Evolutionary conservation across 2,797 vertebrate genomes (phyloP).

Genomic region (Aplochiton taeniatus): DNA sequence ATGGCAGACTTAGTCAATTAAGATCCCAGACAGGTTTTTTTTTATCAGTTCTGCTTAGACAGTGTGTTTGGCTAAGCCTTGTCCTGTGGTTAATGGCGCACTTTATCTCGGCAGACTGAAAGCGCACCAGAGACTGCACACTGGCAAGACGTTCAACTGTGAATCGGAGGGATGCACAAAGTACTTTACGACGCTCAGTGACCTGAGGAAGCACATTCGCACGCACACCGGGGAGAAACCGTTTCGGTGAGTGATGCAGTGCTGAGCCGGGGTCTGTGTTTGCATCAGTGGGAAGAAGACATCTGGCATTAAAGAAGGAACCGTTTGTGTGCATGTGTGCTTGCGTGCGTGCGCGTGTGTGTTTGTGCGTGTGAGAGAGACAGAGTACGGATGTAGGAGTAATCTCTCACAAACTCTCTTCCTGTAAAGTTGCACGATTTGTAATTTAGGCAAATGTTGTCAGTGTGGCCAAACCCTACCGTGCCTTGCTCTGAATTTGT

Average conservation of each 20-base stretch:
- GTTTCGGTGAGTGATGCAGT: slow-evolving; percentile 83
- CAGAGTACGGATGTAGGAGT: too few species aligned
- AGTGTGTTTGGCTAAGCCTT: slow-evolving; percentile 4
- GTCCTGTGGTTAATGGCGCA: slow-evolving; percentile 32
- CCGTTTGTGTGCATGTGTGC: background rate
- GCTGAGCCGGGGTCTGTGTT: slow-evolving; percentile 8
- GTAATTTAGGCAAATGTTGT: background rate
- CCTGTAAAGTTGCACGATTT: too few species aligned
- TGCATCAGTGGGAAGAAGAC: background rate
- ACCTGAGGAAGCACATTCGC: slow-evolving; percentile 98
- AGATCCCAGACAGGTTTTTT: too few species aligned
- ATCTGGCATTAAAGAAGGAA: slow-evolving; percentile 1
- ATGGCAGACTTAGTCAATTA: too few species aligned
- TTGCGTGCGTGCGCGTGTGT: background rate
- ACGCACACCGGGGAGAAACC: slow-evolving; percentile 99
- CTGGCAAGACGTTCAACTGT: slow-evolving; percentile 99
- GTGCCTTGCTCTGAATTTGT: background rate
- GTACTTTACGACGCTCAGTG: slow-evolving; percentile 99
- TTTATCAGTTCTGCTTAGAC: background rate
- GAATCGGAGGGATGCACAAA: slow-evolving; percentile 99
- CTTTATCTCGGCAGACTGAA: slow-evolving; percentile 82
- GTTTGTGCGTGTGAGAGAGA: background rate
- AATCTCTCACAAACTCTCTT: too few species aligned
- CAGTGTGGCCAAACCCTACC: background rate
- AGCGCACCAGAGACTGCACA: slow-evolving; percentile 99